Percentiles rank a stretch among this genome's conserved stretches.
These are phyloP conservation scores for Illadopsis cleaveri DNA, from an alignment of 2,113 vertebrate genomes.

Conservation along the genomic window DNA sequence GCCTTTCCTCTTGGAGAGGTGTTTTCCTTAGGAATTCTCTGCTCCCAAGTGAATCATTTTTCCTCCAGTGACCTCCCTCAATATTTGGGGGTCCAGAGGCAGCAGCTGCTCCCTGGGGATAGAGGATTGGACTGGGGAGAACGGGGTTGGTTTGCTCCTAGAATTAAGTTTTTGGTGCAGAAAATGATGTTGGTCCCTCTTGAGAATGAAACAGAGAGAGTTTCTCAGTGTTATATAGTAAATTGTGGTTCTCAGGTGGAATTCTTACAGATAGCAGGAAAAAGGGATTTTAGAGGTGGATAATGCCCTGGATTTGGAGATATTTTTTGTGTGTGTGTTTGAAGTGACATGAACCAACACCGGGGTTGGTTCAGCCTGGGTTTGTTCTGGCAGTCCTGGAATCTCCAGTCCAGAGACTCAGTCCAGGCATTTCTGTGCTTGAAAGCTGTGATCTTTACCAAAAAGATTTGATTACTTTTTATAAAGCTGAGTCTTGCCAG, in stretches of 20 bases:
- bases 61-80: rapidly evolving
- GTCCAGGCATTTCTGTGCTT: not conserved
- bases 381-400: not conserved
- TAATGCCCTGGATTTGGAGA: not conserved
- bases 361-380: not conserved
- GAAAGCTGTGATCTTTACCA: not conserved
- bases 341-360: not conserved
- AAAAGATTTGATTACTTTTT: rapidly evolving
- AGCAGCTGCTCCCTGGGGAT: not conserved
- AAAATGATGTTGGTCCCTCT: not conserved
- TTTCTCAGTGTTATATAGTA: rapidly evolving
- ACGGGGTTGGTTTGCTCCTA: not conserved
- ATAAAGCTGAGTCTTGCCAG: not conserved
- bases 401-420: not conserved
- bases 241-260: not conserved
- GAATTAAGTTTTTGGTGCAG: not conserved
- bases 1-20: not conserved
- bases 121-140: not conserved
- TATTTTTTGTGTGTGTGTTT: not conserved
- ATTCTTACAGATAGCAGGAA: not conserved
- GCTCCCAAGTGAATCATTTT: rapidly evolving
- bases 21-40: rapidly evolving
- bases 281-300: not conserved
- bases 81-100: not conserved
- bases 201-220: not conserved